Percentiles rank a stretch among this genome's conserved stretches.
These are phyloP conservation scores for Pantherophis vulpinus DNA, from an alignment of 2,797 vertebrate genomes.

Conservation along the genomic window DNA sequence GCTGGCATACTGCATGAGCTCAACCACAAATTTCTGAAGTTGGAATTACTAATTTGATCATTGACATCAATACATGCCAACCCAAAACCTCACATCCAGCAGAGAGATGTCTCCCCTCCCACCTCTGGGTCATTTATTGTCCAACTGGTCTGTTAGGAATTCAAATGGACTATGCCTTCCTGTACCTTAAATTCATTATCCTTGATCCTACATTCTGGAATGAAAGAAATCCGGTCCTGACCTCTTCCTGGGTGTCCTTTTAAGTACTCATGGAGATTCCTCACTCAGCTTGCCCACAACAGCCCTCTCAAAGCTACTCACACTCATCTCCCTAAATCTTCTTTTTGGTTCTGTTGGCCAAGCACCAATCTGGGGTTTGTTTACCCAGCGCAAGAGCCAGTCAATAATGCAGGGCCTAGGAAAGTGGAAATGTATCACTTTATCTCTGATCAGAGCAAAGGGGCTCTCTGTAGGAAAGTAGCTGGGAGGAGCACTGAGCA, in stretches of 20 bases:
- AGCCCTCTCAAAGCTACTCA: not conserved
- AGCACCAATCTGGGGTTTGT: not conserved
- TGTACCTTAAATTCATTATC: not conserved
- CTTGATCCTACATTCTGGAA: not conserved
- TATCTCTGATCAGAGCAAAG: not conserved
- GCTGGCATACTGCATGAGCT: not conserved
- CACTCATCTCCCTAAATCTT: not conserved
- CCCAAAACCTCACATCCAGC: not conserved
- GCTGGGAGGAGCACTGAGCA: not conserved
- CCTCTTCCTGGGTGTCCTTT: not conserved
- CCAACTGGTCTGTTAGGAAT: not conserved
- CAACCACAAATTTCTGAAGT: not conserved
- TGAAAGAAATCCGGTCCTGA: not conserved
- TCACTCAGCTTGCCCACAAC: not conserved
- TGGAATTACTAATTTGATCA: not conserved
- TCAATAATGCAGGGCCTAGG: not conserved
- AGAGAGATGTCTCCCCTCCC: not conserved
- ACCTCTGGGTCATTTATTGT: not conserved
- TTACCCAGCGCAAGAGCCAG: not conserved
- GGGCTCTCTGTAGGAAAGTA: not conserved
- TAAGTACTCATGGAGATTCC: not conserved
- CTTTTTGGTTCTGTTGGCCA: not conserved
- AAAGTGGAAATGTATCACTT: not conserved
- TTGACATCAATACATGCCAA: not conserved
- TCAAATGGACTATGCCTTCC: not conserved